Base-by-base conservation (phyloP, 2,797 vertebrate species). In the Gadopsis bispinosus region DNA sequence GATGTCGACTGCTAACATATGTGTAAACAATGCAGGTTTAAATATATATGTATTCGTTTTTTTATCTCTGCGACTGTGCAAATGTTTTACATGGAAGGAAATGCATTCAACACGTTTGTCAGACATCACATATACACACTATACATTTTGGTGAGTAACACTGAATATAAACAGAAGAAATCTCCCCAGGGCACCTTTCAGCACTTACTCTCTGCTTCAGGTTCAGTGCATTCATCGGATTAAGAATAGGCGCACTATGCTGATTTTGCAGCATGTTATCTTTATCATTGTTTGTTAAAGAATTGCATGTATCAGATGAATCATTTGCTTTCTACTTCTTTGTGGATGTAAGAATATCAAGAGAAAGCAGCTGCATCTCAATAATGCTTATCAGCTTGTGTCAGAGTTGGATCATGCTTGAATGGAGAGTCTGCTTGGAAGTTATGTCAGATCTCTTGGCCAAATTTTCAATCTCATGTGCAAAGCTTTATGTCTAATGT, bases 401-500 rank as follows among this genome's bases (percentile, higher is more conserved):
- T 85, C 56, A 78, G 19, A 56, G n/a, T 35, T 58, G n/a, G 41
- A 77, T 71, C 77, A 22, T 59, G 53, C 45, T 77, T 69, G 20
- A 81, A 67, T 20, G 5, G 4, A 11, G 61, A 33, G 5, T 29
- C 17, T 71, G 60, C 26, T 48, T 73, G 41, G 47, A 72, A 53
- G 22, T 39, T 19, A 63, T 13, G 10, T n/a, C 48, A 55, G 26
- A 72, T 62, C 22, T 75, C 61, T 66, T 48, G 19, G 59, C 66
- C 61, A 69, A 51, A 69, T 51, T 69, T 43, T 73, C 73, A 53
- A 39, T 83, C 68, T 85, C 4, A 13, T 68, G 64, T 83, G 48
- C 62, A 73, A 79, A 77, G 71, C 65, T 70, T 84, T 73, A 79
- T 68, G 31, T 65, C 73, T 87, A 83, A 88, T 82, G 54, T 81